Evolutionary conservation across 2,888 invertebrate genomes (phyloP), one percentile per base, ranked within the genome.

Genomic region (Lasioglossum vierecki): DNA sequence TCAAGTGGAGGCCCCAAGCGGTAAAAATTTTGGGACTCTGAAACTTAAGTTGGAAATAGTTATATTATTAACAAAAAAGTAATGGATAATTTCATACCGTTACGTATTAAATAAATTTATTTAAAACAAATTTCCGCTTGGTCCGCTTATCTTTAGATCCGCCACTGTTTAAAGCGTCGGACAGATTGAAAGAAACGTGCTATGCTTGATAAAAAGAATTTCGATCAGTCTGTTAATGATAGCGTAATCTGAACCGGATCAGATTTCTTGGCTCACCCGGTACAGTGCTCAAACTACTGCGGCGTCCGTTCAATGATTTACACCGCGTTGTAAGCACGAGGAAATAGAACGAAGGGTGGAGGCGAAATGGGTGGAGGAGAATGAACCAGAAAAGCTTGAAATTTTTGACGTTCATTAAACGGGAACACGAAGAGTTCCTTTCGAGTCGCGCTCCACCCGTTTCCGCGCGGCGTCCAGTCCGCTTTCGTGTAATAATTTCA

Each of bases 341-440:
- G 53, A 53, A 53, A 53, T n/a, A 9, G 53, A 53, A 53, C 53
- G n/a, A 9, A 53, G 53, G 53, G 9, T 9, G n/a, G 53, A n/a
- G n/a, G 30, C 13, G 60, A 46, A 46, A 15, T 15, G 15, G 49
- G 49, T 4, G 53, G 30, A 15, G 63, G 15, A 26, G 63, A 13
- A 63, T 30, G 66, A 68, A 46, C 46, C 30, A 70, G 26, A 26
- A 15, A 66, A 35, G 46, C 41, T 63, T 18, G 66, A 79, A 83
- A 83, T 83, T 76, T 83, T 83, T 80, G 74, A 79, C 83, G 83
- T 83, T 79, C 83, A 82, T 85, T 73, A 63, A 57, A 84, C 26
- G 72, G 72, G 72, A 39, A 63, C 30, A 46, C 72, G 63, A 13
- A 13, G 30, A 75, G 53, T 72, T 49, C 71, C 15, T 71, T 46